Evolutionary conservation across 1,140 invertebrate species (phyloP), one percentile per base, ranked within the genome.

Genomic region (Neomicropteryx cornuta): DNA sequence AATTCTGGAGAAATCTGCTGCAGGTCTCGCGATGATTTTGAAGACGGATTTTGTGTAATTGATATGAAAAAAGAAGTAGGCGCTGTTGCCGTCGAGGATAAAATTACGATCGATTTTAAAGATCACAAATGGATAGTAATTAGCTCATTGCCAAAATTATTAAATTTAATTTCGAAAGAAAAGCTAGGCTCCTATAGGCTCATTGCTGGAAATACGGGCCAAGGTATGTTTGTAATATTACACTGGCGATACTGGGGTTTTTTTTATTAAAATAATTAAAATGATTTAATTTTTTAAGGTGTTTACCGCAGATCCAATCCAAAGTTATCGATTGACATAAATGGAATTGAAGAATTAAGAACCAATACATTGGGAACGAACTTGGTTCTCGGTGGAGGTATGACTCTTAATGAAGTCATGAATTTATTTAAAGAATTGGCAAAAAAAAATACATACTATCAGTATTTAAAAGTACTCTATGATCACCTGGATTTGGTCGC

Each of bases 401-500:
- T 72, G 1, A 66, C 70, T 0, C 53, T 82, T 1, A 72, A 70
- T 0, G 59, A 69, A 33, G 56, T 68, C 1, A 73, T 73, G 56
- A 53, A 72, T 2, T 56, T 69, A 5, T 73, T 79, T 38, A 51
- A 62, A 6, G 58, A 65, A 38, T 55, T 68, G 11, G 39, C 48
- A 14, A 41, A 32, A 22, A 14, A 13, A 13, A 41, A 43, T 30
- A 36, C 42, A 17, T 62, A 72, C 16, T 79, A 76, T 42, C 48
- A 51, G 2, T 78, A 80, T 47, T 48, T 78, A 16, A 47, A 48
- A 16, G 60, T 66, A 22, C 49, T 81, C 11, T 73, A 69, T 16
- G 60, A 75, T 39, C 80, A 83, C 51, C 62, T 83, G 13, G 72
- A 79, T 49, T 53, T 79, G 24, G 71, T 83, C 16, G 80, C 78